Conservation (phyloP, 2,113 vertebrate species). For the Arothron firmamentum region DNA sequence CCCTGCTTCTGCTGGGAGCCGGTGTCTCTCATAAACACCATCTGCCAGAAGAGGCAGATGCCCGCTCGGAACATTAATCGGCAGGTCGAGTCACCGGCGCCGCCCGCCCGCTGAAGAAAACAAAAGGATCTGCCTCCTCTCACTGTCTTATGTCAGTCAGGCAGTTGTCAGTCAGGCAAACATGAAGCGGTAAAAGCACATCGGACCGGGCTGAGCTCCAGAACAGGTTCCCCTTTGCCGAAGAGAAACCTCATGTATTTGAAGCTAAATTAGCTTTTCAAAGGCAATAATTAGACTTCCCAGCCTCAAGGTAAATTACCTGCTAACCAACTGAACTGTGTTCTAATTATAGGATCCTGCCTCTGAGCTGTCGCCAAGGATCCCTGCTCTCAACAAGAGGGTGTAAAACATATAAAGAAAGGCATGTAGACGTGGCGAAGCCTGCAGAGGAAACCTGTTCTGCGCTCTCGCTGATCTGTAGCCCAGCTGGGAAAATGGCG, state of each 20-base stretch:
- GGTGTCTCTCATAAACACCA: conserved; percentile 81
- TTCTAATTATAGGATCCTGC: conserved; percentile 79
- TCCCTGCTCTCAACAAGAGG: conserved; percentile 56
- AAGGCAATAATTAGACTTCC: conserved; percentile 82
- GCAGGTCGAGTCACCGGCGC: conserved; percentile 48
- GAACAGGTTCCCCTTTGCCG: conserved; percentile 68
- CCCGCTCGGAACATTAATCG: conserved; percentile 69
- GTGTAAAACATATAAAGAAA: conserved; percentile 73
- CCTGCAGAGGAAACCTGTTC: conserved; percentile 50
- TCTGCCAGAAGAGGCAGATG: conserved; percentile 75
- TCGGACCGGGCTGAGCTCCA: conserved; percentile 52
- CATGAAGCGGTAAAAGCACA: conserved; percentile 46
- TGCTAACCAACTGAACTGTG: conserved; percentile 78
- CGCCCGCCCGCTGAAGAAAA: conserved; percentile 29
- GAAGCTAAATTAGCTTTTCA: conserved; percentile 81
- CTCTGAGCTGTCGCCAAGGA: conserved; percentile 66
- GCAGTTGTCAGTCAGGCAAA: conserved; percentile 51
- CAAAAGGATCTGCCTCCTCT: conserved; percentile 30
- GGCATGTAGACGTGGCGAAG: conserved; percentile 47
- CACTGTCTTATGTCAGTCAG: conserved; percentile 30
- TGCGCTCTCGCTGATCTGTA: conserved; percentile 25
- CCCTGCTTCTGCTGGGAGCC: conserved; percentile 81
- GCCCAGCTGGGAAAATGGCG: conserved; percentile 35
- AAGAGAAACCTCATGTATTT: conserved; percentile 78
- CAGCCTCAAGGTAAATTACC: conserved; percentile 80